phyloP scores from a whole-genome alignment of 2,797 vertebrate genomes.

The Ciconia nigra region DNA sequence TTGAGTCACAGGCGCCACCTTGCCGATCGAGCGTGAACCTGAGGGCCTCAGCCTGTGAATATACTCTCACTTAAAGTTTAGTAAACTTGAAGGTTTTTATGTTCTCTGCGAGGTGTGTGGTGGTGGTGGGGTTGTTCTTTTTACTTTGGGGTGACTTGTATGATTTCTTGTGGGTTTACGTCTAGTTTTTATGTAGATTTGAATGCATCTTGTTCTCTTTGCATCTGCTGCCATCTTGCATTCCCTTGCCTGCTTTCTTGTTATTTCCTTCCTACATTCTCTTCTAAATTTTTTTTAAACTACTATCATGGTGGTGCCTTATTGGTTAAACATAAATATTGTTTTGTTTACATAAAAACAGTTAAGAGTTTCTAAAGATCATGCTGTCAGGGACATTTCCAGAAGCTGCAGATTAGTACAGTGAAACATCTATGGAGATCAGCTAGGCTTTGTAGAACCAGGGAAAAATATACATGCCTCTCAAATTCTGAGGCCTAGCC shows the following conservation, averaged over 20 bases:
- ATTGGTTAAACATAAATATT: background rate
- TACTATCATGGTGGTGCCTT: background rate
- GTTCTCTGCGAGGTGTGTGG: background rate
- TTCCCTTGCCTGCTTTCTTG: background rate
- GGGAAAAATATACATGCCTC: background rate
- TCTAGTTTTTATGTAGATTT: background rate
- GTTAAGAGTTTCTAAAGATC: background rate
- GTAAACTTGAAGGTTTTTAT: background rate
- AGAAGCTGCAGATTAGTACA: background rate
- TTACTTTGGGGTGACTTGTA: background rate
- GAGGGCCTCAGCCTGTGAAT: background rate
- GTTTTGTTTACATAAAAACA: background rate
- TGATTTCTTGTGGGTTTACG: background rate
- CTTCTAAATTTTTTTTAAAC: background rate
- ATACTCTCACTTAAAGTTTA: background rate
- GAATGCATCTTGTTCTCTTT: background rate
- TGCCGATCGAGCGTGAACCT: background rate
- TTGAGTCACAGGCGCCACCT: background rate
- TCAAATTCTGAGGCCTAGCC: background rate
- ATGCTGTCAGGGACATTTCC: background rate
- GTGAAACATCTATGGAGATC: background rate
- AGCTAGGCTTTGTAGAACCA: background rate
- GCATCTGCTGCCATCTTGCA: background rate
- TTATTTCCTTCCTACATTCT: background rate
- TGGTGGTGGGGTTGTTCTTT: background rate